Conservation (phyloP, 2,797 vertebrate species). For the Amazonetta brasiliensis region DNA sequence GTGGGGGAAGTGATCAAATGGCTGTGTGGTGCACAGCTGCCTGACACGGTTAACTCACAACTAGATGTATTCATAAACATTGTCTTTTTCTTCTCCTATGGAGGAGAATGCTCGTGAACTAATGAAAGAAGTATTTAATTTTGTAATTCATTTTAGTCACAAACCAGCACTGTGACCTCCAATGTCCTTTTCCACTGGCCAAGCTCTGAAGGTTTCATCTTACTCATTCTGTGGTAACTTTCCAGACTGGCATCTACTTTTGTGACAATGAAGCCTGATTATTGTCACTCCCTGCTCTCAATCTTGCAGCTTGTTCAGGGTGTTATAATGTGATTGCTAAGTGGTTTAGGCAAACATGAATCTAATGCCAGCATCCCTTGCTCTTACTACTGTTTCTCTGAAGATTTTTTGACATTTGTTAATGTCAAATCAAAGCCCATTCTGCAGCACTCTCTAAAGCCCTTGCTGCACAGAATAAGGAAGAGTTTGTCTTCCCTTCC, state of each 20-base stretch:
- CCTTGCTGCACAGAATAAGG: neutral
- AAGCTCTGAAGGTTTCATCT: neutral
- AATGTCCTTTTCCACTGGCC: neutral
- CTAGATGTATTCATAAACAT: neutral
- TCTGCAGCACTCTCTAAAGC: neutral
- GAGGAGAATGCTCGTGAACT: neutral
- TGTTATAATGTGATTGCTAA: neutral
- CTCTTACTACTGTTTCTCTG: neutral
- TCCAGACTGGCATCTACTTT: neutral
- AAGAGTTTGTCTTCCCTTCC: neutral
- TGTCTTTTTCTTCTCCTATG: neutral
- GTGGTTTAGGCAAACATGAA: slow-evolving; percentile 18
- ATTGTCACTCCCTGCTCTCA: neutral
- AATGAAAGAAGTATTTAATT: neutral
- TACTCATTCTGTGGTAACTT: neutral
- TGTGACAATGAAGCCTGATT: slow-evolving; percentile 3
- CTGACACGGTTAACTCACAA: neutral
- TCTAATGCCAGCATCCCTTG: neutral
- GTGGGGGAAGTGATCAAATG: neutral
- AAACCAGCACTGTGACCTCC: neutral
- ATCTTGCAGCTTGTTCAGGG: neutral
- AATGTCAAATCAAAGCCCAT: neutral
- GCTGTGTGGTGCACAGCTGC: neutral
- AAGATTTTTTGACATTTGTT: neutral
- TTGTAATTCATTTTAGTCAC: neutral